Percentiles rank a stretch among this genome's conserved stretches.
These are phyloP conservation scores for Emmelina monodactyla DNA, from an alignment of 2,888 invertebrate species.

Conservation along the genomic window DNA sequence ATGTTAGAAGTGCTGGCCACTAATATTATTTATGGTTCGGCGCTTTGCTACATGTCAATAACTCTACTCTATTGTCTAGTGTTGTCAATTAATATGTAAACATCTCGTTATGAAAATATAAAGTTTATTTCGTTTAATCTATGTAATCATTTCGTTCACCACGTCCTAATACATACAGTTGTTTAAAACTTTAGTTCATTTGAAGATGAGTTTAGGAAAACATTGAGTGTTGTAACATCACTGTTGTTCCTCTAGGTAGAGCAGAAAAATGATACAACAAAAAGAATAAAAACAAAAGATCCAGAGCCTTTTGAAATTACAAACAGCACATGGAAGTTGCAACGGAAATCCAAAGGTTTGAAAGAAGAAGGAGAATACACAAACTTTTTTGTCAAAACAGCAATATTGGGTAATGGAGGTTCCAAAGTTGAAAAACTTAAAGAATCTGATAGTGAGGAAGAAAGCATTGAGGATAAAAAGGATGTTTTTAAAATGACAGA, in stretches of 20 bases:
- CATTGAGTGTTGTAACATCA: no score
- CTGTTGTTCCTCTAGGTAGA: constrained; percentile 42
- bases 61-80: no score
- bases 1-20: no score
- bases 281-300: constrained; percentile 43
- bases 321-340: constrained; percentile 44
- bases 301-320: constrained; percentile 30
- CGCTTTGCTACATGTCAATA: no score
- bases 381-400: constrained; percentile 42
- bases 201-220: constrained; percentile 30
- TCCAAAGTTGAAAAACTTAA: constrained; percentile 12
- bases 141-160: no score
- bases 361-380: constrained; percentile 31
- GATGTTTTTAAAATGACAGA: constrained; percentile 67
- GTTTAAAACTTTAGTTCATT: constrained; percentile 40
- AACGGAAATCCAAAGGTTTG: constrained; percentile 25
- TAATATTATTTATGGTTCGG: no score
- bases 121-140: no score
- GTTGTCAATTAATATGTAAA: no score
- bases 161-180: no score
- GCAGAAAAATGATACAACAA: constrained; percentile 47
- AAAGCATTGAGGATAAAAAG: constrained; percentile 21
- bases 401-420: background rate
- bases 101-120: no score
- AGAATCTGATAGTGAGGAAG: constrained; percentile 30